A percentile compares a stretch with the other conserved stretches of the same genome.
phyloP scores from a whole-genome alignment of 2,888 invertebrate genomes.

The Tortrix viridana region DNA sequence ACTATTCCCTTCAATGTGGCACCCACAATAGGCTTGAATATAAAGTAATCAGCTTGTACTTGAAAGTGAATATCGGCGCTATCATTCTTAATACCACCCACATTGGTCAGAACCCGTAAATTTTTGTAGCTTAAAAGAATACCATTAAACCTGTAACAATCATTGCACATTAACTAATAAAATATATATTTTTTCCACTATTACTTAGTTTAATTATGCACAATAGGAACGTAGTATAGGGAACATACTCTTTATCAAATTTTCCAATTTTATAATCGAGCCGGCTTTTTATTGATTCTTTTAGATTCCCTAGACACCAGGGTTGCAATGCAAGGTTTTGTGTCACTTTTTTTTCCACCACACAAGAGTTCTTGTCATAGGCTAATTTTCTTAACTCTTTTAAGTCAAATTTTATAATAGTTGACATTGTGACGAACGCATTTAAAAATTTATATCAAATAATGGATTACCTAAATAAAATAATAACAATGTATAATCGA shows the following conservation, averaged over 20 bases:
- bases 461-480: constrained; percentile 23
- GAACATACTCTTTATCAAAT: constrained; percentile 85
- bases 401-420: constrained; percentile 79
- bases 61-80: constrained; percentile 86
- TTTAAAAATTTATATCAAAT: constrained; percentile 18
- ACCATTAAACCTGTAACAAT: constrained; percentile 85
- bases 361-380: constrained; percentile 83
- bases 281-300: constrained; percentile 84
- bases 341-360: constrained; percentile 79
- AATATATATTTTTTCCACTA: too few species aligned
- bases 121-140: constrained; percentile 88
- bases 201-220: too few species aligned
- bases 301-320: constrained; percentile 85
- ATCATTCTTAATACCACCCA: constrained; percentile 86
- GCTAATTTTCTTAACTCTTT: constrained; percentile 82
- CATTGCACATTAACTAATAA: too few species aligned
- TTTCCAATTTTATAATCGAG: constrained; percentile 84
- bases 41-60: constrained; percentile 87
- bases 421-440: constrained; percentile 63
- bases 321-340: constrained; percentile 86
- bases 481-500: constrained; percentile 19
- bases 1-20: constrained; percentile 86
- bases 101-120: constrained; percentile 82
- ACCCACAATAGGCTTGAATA: constrained; percentile 85
- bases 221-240: background rate